These are phyloP conservation scores for Gymnopithys bicolor DNA, from an alignment of 2,797 vertebrate species.

Conservation along the genomic window DNA sequence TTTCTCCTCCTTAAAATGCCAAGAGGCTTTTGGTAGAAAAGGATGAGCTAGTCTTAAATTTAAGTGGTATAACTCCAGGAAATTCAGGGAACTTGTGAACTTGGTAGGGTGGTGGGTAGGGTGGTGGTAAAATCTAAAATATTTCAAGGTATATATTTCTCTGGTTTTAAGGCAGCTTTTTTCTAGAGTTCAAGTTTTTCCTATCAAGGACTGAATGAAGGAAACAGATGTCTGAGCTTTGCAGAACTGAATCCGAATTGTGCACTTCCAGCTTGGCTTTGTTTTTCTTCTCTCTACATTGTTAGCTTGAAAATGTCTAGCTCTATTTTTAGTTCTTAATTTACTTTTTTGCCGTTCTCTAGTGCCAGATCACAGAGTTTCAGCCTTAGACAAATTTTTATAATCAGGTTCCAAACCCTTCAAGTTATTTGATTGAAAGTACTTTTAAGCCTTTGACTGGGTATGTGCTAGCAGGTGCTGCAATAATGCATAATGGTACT, in stretches of 20 bases:
- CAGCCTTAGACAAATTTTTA: neutral
- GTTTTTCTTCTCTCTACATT: neutral
- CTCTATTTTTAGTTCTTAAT: neutral
- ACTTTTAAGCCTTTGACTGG: neutral
- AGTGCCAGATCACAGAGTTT: neutral
- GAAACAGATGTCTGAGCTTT: neutral
- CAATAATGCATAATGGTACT: neutral
- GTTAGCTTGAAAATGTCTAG: neutral
- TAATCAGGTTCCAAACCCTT: neutral
- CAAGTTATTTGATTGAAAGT: constrained; percentile 1
- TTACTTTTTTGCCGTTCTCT: neutral
- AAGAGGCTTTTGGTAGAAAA: neutral
- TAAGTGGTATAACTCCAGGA: neutral
- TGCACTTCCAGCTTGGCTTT: neutral
- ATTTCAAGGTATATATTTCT: neutral
- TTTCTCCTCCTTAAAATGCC: neutral
- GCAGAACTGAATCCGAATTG: neutral
- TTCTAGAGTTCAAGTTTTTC: neutral
- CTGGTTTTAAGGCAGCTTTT: neutral
- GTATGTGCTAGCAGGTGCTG: neutral
- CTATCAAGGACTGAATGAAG: neutral
- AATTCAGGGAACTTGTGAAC: neutral
- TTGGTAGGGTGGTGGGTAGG: neutral
- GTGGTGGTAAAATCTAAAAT: neutral
- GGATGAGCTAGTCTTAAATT: neutral